A percentile compares a stretch with the other conserved stretches of the same genome.
Conservation (phyloP, 2,113 vertebrate species). For the Callaeas wilsoni region DNA sequence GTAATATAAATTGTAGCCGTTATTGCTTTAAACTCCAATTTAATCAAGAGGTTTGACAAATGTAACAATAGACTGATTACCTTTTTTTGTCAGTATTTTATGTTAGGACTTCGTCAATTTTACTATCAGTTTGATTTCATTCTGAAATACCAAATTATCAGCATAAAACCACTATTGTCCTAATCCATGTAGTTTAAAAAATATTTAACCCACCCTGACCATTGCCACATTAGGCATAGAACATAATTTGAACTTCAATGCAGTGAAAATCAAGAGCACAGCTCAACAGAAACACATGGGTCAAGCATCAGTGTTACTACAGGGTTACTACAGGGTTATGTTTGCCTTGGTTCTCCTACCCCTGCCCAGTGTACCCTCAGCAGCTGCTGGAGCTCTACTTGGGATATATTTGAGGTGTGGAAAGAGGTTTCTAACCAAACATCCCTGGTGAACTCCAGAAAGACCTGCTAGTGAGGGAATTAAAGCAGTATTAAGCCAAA, state of each 20-base stretch:
- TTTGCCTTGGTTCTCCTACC: background rate
- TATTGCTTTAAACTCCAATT: background rate
- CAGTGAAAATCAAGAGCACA: background rate
- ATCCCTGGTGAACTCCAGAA: background rate
- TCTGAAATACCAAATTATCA: background rate
- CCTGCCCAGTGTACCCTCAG: background rate
- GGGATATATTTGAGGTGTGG: background rate
- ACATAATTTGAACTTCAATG: background rate
- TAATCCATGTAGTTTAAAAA: background rate
- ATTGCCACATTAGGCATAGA: background rate
- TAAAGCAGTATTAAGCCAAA: background rate
- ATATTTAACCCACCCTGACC: background rate
- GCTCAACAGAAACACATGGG: background rate
- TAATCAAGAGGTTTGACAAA: background rate
- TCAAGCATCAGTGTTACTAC: background rate
- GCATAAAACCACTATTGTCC: background rate
- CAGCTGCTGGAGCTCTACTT: background rate
- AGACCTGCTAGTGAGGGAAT: background rate
- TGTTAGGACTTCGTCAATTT: background rate
- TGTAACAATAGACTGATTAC: background rate
- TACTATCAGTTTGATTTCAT: background rate
- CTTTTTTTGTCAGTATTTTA: background rate
- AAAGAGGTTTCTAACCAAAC: background rate
- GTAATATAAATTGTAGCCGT: background rate
- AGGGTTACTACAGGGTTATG: background rate